Percentiles rank a stretch among this genome's conserved stretches.
Evolutionary conservation across 2,888 invertebrate species (phyloP).

Genomic region (Xanthorhoe designata): DNA sequence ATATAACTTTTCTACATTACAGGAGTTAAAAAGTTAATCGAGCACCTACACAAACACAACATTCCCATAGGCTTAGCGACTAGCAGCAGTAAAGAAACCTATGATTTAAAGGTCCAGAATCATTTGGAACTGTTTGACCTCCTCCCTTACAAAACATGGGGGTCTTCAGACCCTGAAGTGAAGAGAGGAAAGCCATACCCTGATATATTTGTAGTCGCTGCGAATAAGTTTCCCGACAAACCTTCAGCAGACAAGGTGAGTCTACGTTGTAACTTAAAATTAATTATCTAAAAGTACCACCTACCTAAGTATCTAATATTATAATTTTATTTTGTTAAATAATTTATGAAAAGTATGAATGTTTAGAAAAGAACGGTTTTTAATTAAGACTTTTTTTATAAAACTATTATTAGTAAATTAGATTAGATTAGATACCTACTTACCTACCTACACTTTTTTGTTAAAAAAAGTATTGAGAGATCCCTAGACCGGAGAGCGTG

Average conservation of each 20-base stretch:
- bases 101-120: conserved; percentile 88
- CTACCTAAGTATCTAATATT: too few species aligned
- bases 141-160: conserved; percentile 90
- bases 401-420: too few species aligned
- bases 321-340: too few species aligned
- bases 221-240: conserved; percentile 88
- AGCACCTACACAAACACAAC: conserved; percentile 89
- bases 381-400: too few species aligned
- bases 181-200: conserved; percentile 94
- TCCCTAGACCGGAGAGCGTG: too few species aligned
- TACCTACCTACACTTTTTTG: too few species aligned
- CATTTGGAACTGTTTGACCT: conserved; percentile 89
- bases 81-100: conserved; percentile 91
- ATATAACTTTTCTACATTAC: conserved; percentile 31
- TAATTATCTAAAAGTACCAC: neutral
- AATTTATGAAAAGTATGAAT: too few species aligned
- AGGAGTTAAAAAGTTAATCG: conserved; percentile 92
- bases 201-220: conserved; percentile 93
- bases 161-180: conserved; percentile 93
- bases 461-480: too few species aligned
- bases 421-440: too few species aligned
- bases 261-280: neutral
- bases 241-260: conserved; percentile 85
- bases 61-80: conserved; percentile 95
- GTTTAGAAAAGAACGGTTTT: too few species aligned